Conservation (phyloP, 1,140 invertebrate species). For the Vollenhovia emeryi region DNA sequence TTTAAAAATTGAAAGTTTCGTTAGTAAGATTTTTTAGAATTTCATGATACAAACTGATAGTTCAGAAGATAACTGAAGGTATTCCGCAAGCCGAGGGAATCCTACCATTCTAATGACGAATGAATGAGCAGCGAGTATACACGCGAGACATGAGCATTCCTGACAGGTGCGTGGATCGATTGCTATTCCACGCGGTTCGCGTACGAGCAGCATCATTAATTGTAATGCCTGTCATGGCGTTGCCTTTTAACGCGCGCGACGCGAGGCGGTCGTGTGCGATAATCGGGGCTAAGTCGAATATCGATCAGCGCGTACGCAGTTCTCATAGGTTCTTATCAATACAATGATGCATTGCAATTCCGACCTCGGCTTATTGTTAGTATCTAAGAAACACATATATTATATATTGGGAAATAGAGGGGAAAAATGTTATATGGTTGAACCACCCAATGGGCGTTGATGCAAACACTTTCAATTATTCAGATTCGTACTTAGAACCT, state of each 20-base stretch:
- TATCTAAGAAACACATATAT: too few relatives aligned
- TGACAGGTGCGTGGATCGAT: conserved; percentile 77
- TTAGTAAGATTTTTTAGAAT: background rate
- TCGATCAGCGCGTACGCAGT: conserved; percentile 70
- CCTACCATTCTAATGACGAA: conserved; percentile 8
- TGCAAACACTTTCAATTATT: background rate
- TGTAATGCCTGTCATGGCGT: conserved; percentile 76
- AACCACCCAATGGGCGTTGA: background rate
- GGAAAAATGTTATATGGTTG: background rate
- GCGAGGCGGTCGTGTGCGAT: conserved; percentile 62
- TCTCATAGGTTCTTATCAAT: conserved; percentile 39
- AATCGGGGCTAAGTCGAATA: conserved; percentile 76
- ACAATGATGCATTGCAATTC: conserved; percentile 9
- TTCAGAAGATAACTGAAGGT: background rate
- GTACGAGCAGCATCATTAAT: conserved; percentile 77
- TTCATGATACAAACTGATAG: background rate
- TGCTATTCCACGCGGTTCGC: conserved; percentile 74
- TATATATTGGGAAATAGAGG: background rate
- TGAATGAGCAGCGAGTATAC: conserved; percentile 21
- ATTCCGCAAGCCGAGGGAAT: conserved; percentile 34
- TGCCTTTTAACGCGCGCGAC: conserved; percentile 73
- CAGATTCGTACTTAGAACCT: background rate
- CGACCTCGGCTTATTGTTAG: too few relatives aligned
- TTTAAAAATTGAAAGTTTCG: background rate
- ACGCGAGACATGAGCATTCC: conserved; percentile 72